Evolutionary conservation across 1,140 invertebrate species (phyloP), one percentile per base, ranked within the genome.

Genomic region (Cherax destructor): DNA sequence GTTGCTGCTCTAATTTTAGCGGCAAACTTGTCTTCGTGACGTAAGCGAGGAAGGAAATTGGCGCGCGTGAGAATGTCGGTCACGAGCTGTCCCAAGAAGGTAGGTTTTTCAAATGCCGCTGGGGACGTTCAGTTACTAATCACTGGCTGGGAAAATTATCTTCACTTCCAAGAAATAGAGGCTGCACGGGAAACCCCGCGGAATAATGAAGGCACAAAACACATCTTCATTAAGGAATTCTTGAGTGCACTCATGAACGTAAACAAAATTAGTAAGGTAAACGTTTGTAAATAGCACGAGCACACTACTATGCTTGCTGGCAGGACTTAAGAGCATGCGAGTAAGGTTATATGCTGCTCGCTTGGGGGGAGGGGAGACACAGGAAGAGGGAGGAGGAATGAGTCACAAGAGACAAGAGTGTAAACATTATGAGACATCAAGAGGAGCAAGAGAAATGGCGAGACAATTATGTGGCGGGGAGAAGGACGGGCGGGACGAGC

Each of bases 31-130:
- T 50, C 69, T 72, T 52, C n/a, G 69, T 85, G 83, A 85, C 83
- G 83, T 85, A 47, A 85, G 83, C 69, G n/a, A 85, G 83, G 83
- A 85, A 85, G 83, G 83, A 85, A 85, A 85, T 74, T 85, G 83
- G 83, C 83, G 65, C 83, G 49, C 83, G 83, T 65, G 41, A 61
- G 24, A 85, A 85, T 85, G 83, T 74, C 61, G 83, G 83, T 85
- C 83, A 85, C 83, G 83, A 47, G 83, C 65, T 84, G 83, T 72
- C 83, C 83, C 83, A 49, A 85, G 83, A 85, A n/a, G 47, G 41
- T 50, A 24, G 50, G 56, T 52, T 85, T 74, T 85, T 72, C 49
- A 41, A 18, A 85, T 72, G 21, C 83, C 69, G 41, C 47, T 5
- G 65, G 83, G 69, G 83, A 74, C 83, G 49, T 65, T 74, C 16